Conservation (phyloP, 1,140 invertebrate species). For the Nylanderia fulva region DNA sequence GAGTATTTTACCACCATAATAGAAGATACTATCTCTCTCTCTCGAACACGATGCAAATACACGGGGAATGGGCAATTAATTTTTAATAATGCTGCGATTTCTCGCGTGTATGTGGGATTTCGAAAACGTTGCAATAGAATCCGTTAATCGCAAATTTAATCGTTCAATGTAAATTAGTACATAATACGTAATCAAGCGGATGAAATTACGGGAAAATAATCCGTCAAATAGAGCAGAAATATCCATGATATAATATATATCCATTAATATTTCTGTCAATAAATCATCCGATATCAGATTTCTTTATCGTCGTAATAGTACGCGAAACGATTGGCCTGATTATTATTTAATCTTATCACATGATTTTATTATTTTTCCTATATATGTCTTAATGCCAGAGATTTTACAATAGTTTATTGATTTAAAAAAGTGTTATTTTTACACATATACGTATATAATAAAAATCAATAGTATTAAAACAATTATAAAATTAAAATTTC, state of each 20-base stretch:
- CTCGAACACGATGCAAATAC: neutral
- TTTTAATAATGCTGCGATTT: slow-evolving; percentile 5
- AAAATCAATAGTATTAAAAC: too few species aligned
- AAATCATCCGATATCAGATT: slow-evolving; percentile 40
- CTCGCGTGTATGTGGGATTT: neutral
- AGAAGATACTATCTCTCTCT: neutral
- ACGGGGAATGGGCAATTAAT: neutral
- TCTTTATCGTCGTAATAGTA: slow-evolving; percentile 4
- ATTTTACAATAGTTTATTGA: too few species aligned
- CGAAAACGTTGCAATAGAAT: neutral
- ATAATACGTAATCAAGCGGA: neutral
- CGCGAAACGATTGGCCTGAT: neutral
- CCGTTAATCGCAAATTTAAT: slow-evolving; percentile 9
- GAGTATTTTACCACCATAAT: neutral
- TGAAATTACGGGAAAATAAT: slow-evolving; percentile 40
- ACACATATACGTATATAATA: too few species aligned
- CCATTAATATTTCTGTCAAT: slow-evolving; percentile 28
- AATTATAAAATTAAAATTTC: too few species aligned
- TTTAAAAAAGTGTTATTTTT: too few species aligned
- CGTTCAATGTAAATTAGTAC: slow-evolving; percentile 19
- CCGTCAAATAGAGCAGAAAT: slow-evolving; percentile 26
- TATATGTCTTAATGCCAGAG: neutral
- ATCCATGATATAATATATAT: slow-evolving; percentile 11
- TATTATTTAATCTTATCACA: slow-evolving; percentile 35
- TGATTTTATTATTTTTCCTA: neutral